These are phyloP conservation scores for Diploptera punctata DNA, from an alignment of 2,888 invertebrate genomes.

Conservation along the genomic window DNA sequence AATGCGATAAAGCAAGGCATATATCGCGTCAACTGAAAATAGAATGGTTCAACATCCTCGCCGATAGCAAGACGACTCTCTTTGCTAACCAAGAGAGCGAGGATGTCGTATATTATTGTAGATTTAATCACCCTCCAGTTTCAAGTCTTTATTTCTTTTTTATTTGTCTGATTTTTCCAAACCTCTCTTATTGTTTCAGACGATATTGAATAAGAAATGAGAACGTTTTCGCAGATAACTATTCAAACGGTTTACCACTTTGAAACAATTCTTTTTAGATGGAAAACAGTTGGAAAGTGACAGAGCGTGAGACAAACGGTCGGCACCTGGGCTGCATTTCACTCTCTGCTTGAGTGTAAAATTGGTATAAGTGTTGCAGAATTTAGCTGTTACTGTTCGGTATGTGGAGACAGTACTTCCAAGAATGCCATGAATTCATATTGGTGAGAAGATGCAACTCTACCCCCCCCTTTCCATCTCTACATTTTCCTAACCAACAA, in stretches of 20 bases:
- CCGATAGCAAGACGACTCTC: too few species aligned
- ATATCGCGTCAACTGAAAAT: too few species aligned
- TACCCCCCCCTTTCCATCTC: too few species aligned
- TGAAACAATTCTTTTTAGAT: not conserved
- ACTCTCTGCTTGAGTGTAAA: not conserved
- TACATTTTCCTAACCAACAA: too few species aligned
- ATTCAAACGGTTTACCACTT: not conserved
- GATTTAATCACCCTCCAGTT: not conserved
- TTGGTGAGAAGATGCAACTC: too few species aligned
- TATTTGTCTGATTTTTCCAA: not conserved
- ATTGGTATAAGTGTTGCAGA: not conserved
- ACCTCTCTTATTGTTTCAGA: not conserved
- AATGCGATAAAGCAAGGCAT: too few species aligned
- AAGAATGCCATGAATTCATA: too few species aligned
- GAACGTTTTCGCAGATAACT: not conserved
- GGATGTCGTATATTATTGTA: not conserved
- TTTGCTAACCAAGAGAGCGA: too few species aligned
- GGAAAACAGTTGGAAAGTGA: conserved; percentile 6
- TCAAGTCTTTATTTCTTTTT: not conserved
- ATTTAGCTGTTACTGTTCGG: not conserved
- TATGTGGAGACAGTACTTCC: too few species aligned
- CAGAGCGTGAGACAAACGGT: conserved; percentile 24
- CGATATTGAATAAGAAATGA: not conserved
- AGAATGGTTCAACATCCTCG: too few species aligned
- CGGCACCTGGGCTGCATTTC: not conserved